phyloP scores from a whole-genome alignment of 2,797 vertebrate genomes.

The Buphagus erythrorhynchus region DNA sequence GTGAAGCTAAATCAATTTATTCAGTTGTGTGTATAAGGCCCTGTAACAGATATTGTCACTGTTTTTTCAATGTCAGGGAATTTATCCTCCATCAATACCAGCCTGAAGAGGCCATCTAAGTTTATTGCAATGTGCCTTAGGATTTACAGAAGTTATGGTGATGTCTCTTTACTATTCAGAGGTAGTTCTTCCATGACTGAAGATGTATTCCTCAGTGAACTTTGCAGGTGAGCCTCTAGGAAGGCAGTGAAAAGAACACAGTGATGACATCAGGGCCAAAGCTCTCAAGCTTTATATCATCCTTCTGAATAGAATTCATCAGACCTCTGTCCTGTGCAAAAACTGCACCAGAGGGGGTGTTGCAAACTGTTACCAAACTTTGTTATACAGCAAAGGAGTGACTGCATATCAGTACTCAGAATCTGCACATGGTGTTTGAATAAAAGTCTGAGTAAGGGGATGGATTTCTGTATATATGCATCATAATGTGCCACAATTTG shows the following conservation, averaged over 20 bases:
- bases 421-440: background rate
- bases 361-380: background rate
- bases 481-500: background rate
- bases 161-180: background rate
- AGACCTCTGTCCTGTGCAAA: background rate
- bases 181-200: background rate
- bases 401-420: background rate
- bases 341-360: background rate
- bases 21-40: background rate
- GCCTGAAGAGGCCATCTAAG: background rate
- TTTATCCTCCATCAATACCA: background rate
- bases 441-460: background rate
- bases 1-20: background rate
- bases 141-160: background rate
- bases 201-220: background rate
- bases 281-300: background rate
- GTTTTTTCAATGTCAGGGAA: background rate
- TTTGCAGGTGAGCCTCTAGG: background rate
- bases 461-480: background rate
- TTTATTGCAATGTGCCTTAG: background rate
- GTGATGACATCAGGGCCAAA: background rate
- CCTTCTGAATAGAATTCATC: background rate
- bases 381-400: background rate
- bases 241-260: background rate
- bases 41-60: background rate